Conservation (phyloP, 2,888 invertebrate species). For the Lottia gigantea region DNA sequence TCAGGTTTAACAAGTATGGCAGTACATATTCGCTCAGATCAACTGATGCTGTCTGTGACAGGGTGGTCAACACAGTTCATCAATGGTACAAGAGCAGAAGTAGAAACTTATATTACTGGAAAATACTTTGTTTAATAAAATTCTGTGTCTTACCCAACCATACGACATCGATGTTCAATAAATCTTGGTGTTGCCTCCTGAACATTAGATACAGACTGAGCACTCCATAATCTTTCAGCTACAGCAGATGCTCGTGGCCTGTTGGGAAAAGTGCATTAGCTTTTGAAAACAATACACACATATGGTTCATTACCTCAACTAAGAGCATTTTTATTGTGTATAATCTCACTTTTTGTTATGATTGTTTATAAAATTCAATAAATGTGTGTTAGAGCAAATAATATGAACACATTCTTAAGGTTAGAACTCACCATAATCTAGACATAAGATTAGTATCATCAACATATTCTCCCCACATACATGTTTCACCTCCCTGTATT, state of each 20-base stretch:
- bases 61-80: too few species aligned
- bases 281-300: too few species aligned
- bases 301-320: too few species aligned
- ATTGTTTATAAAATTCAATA: too few species aligned
- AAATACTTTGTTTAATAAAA: too few species aligned
- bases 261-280: neutral
- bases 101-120: too few species aligned
- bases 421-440: constrained; percentile 57
- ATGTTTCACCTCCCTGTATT: constrained; percentile 90
- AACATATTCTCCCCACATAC: constrained; percentile 92
- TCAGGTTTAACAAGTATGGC: too few species aligned
- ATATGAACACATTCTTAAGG: neutral
- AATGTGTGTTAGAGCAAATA: neutral
- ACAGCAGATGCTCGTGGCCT: constrained; percentile 85
- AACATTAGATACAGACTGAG: constrained; percentile 60
- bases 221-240: constrained; percentile 85
- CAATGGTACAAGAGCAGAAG: too few species aligned
- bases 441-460: constrained; percentile 71
- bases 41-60: too few species aligned
- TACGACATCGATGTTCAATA: constrained; percentile 80
- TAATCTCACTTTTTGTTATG: too few species aligned
- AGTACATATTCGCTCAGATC: too few species aligned
- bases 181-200: constrained; percentile 74
- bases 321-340: neutral
- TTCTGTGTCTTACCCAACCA: constrained; percentile 70